A percentile compares a stretch with the other conserved stretches of the same genome.
Evolutionary conservation across 1,140 invertebrate species (phyloP).

Genomic region (Homalodisca vitripennis): DNA sequence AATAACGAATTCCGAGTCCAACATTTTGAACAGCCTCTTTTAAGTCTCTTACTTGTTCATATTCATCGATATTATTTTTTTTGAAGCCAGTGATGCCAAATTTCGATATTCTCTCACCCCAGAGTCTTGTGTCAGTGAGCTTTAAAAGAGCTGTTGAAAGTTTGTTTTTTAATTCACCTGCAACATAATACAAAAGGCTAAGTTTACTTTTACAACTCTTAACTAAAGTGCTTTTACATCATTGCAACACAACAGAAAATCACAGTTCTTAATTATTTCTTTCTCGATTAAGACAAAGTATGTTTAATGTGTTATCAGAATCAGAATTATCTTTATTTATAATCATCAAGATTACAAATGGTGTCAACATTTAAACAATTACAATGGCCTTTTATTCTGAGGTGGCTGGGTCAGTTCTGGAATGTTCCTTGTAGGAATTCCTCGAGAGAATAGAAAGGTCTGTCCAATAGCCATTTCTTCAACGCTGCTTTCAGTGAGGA

Average conservation of each 20-base stretch:
- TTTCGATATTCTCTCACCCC: conserved; percentile 52
- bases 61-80: conserved; percentile 51
- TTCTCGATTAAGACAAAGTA: neutral
- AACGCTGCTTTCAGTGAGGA: too few species aligned
- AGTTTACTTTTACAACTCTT: neutral
- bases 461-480: too few species aligned
- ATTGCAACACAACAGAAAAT: neutral
- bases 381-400: too few species aligned
- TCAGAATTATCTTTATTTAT: too few species aligned
- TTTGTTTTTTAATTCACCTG: conserved; percentile 52
- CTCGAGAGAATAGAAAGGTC: too few species aligned
- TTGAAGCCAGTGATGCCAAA: conserved; percentile 55
- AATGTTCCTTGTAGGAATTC: too few species aligned
- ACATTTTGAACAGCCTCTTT: conserved; percentile 52
- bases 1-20: conserved; percentile 57
- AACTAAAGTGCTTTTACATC: neutral
- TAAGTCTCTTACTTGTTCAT: conserved; percentile 53
- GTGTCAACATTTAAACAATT: too few species aligned
- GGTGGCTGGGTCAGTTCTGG: too few species aligned
- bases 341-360: too few species aligned
- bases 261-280: neutral
- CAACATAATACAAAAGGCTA: too few species aligned
- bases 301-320: too few species aligned
- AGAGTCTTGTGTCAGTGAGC: conserved; percentile 47
- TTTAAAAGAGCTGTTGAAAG: conserved; percentile 52